Evolutionary conservation across 2,888 invertebrate genomes (phyloP).

Genomic region (Brachynemurus nebulosus): DNA sequence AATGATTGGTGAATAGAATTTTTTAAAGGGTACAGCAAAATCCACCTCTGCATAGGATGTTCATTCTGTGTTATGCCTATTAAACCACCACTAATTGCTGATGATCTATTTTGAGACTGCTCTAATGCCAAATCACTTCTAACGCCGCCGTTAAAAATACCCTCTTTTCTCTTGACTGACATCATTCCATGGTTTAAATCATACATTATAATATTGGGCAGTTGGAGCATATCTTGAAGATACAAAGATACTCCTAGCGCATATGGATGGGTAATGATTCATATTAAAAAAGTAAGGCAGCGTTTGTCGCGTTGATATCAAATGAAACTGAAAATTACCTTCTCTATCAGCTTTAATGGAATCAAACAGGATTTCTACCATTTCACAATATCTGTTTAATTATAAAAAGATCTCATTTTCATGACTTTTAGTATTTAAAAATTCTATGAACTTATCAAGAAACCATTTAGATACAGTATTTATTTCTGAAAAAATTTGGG

Average conservation of each 20-base stretch:
- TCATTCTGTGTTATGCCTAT: slow-evolving; percentile 21
- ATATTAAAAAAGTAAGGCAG: slow-evolving; percentile 16
- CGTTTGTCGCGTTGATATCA: too few species aligned
- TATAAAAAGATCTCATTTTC: too few species aligned
- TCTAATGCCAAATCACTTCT: slow-evolving; percentile 21
- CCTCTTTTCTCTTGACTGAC: slow-evolving; percentile 17
- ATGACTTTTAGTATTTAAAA: too few species aligned
- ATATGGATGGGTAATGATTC: too few species aligned
- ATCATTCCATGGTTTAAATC: slow-evolving; percentile 19
- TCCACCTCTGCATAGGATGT: slow-evolving; percentile 15
- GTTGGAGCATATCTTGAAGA: slow-evolving; percentile 16
- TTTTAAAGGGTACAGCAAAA: not conserved
- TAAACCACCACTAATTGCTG: slow-evolving; percentile 20
- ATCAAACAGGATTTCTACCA: too few species aligned
- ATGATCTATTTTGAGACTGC: slow-evolving; percentile 22
- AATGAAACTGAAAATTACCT: too few species aligned
- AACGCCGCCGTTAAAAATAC: slow-evolving; percentile 19
- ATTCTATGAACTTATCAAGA: too few species aligned
- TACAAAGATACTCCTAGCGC: slow-evolving; percentile 14
- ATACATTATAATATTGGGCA: slow-evolving; percentile 15
- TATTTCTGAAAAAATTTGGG: too few species aligned
- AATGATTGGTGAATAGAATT: not conserved
- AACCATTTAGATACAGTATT: too few species aligned
- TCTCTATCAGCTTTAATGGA: too few species aligned
- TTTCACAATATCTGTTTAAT: too few species aligned